Evolutionary conservation across 1,140 invertebrate species (phyloP), one percentile per base, ranked within the genome.

Genomic region (Scaptomyza hsui): DNA sequence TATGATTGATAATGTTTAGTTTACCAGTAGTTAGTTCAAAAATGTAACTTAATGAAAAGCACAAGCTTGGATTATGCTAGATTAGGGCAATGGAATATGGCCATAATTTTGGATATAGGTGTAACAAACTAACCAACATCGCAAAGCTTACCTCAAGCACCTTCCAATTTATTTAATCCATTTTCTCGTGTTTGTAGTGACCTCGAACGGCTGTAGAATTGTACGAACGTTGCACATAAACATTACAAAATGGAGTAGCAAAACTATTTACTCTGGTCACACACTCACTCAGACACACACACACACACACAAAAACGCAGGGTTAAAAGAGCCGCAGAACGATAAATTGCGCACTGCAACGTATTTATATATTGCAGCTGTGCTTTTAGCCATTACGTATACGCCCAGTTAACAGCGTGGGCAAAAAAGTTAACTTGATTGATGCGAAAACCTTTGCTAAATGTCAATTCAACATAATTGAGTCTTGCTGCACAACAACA

Each of bases 381-480:
- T 42, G 59, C 72, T 74, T 73, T 61, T 75, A 55, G 72, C 81
- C 72, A 83, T 80, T 85, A 81, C 64, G 81, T 85, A 80, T 86
- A 79, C 80, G 81, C 81, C 77, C 76, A 32, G 69, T 64, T 15
- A 77, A 77, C 39, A 64, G 21, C 9, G 41, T 55, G 21, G 60
- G 53, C 13, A 76, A 86, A 86, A 86, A 86, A 80, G 69, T 64
- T 69, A 55, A 77, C 81, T 86, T 85, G 80, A 85, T 85, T 85
- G 81, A 85, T 85, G 80, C 53, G 79, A 85, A 70, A 79, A 78
- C 73, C 68, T 61, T 86, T 72, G 59, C 73, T 56, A 76, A 85
- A 85, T 86, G 81, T 85, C 80, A 85, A 86, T 86, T 77, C 60
- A 80, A 77, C 73, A 85, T 85, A 85, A 85, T 85, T 85, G 81